Base-by-base conservation (phyloP, 2,888 invertebrate genomes). In the Lordiphosa fenestrarum region DNA sequence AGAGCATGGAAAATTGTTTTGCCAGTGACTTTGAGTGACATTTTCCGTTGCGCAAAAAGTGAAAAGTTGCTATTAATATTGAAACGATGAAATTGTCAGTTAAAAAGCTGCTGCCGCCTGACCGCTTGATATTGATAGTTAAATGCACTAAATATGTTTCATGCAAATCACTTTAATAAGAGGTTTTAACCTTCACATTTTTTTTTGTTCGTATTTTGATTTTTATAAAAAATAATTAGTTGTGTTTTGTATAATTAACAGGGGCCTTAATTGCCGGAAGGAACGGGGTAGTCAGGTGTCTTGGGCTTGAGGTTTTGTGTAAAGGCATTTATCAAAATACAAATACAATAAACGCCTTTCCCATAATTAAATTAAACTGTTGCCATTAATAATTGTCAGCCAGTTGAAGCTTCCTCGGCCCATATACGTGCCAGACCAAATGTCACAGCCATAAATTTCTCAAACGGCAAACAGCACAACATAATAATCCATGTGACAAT, bases 281-380 rank as follows among this genome's bases (percentile, higher is more conserved):
- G 66, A 38, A 55, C 44, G 69, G 58, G 36, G 62, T 50, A 25
- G 30, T 53, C 64, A 74, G 50, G 52, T 59, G 53, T 49, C 44
- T 47, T 53, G 36, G 49, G 39, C 41, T 57, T 46, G 53, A 53
- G 49, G 61, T 38, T 53, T 44, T 21, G 44, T 44, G 44, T 36
- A 36, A 33, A 19, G 33, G 44, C 59, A 66, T 71, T 72, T 60
- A 66, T 66, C 60, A 63, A 60, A 44, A 40, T 9, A 38, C 44
- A 37, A 30, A 55, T 52, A 38, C 21, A 49, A 48, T n/a, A n/a
- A n/a, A 19, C 63, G 63, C 76, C 66, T 80, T 82, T 75, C 68
- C 61, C 80, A 70, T 83, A 76, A 83, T 78, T 83, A 80, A 80
- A 80, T 83, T 70, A 80, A 80, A 83, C 60, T 56, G 80, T 70